These are phyloP conservation scores for Pluvialis apricaria DNA, from an alignment of 2,113 vertebrate species.

Conservation along the genomic window DNA sequence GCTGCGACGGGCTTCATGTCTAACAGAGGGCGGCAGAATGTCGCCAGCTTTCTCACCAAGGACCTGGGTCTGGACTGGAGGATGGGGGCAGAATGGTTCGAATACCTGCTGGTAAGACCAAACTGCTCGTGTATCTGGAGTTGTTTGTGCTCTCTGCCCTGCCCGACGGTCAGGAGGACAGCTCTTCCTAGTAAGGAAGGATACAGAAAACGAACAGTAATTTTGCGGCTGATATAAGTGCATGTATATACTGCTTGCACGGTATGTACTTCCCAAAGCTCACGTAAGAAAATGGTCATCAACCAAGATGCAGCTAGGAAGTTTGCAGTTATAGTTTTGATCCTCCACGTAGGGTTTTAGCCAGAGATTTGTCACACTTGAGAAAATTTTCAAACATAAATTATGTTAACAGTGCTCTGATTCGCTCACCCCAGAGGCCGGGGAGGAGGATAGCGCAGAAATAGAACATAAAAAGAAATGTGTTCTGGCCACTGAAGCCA, in stretches of 20 bases:
- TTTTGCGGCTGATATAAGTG: neutral
- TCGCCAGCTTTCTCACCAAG: slow-evolving; percentile 85
- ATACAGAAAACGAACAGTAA: neutral
- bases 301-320: neutral
- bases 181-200: neutral
- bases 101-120: slow-evolving; percentile 75
- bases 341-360: neutral
- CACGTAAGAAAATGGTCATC: neutral
- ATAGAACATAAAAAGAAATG: neutral
- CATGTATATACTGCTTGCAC: neutral
- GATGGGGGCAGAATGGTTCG: slow-evolving; percentile 85
- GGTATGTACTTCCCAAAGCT: neutral
- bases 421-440: neutral
- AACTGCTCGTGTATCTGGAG: neutral
- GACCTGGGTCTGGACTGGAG: slow-evolving; percentile 85
- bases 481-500: neutral
- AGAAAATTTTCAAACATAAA: neutral
- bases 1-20: slow-evolving; percentile 81
- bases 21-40: slow-evolving; percentile 82
- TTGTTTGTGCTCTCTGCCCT: neutral
- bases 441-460: neutral
- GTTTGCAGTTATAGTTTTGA: neutral
- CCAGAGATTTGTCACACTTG: neutral
- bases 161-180: neutral
- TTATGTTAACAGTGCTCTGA: neutral